Conservation (phyloP, 92 coral and sea anemone genomes). For the Bergia puertoricense region DNA sequence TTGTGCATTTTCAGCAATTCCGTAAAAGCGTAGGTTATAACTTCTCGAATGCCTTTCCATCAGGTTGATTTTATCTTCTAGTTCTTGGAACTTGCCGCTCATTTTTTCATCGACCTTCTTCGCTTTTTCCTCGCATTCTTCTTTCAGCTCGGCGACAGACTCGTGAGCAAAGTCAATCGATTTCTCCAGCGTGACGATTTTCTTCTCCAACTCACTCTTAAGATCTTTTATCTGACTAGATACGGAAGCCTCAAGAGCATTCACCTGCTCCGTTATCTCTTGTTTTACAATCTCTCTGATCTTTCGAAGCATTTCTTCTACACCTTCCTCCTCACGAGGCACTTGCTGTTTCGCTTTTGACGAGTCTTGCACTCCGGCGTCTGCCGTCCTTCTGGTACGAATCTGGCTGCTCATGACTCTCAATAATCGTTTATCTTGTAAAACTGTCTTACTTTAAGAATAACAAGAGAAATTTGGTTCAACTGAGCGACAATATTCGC, state of each 20-base stretch:
- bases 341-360: conserved; percentile 4
- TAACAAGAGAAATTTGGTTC: not conserved
- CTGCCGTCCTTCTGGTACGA: conserved; percentile 23
- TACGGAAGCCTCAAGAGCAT: conserved; percentile 17
- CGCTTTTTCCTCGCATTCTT: conserved; percentile 21
- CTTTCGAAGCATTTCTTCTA: conserved; percentile 32
- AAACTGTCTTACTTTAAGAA: not conserved
- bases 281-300: conserved; percentile 30
- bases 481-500: conserved; percentile 22
- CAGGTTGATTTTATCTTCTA: conserved; percentile 36
- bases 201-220: conserved; percentile 36
- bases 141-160: conserved; percentile 10
- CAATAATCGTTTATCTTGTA: conserved; percentile 10
- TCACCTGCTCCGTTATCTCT: conserved; percentile 31
- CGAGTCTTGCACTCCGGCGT: conserved; percentile 21
- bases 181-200: conserved; percentile 30
- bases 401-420: conserved; percentile 29
- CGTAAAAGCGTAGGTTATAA: conserved; percentile 18
- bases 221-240: conserved; percentile 35
- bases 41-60: conserved; percentile 38
- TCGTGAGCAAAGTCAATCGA: conserved; percentile 29
- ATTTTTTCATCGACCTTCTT: conserved; percentile 27
- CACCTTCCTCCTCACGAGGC: conserved; percentile 26
- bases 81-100: conserved; percentile 25
- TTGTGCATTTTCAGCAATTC: conserved; percentile 26